Conservation (phyloP, 2,797 vertebrate genomes). For the Agapornis canus region DNA sequence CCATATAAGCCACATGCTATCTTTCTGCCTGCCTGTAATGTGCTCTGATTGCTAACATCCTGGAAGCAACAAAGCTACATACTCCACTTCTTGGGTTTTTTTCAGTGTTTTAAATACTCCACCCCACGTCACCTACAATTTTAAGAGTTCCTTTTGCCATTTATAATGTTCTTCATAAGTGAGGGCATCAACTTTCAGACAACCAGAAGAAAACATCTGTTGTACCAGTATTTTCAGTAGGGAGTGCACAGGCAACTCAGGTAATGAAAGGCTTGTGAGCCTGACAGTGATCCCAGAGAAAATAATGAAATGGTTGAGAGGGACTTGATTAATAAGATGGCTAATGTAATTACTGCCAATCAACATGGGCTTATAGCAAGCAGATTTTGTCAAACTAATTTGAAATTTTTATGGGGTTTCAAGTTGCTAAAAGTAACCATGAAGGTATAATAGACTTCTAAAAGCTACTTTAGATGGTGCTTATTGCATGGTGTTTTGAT, state of each 20-base stretch:
- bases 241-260: not conserved
- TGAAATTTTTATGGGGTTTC: conserved; percentile 37
- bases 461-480: not conserved
- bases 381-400: conserved; percentile 46
- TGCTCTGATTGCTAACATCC: not conserved
- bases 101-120: not conserved
- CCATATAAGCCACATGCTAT: not conserved
- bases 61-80: not conserved
- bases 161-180: not conserved
- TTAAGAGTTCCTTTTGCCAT: not conserved
- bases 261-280: conserved; percentile 27
- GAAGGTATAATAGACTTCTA: conserved; percentile 27
- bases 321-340: conserved; percentile 51
- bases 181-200: not conserved
- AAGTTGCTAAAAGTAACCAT: conserved; percentile 41
- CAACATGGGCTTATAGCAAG: not conserved
- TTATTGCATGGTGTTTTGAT: not conserved
- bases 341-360: conserved; percentile 44
- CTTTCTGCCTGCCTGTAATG: not conserved
- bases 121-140: not conserved
- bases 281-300: conserved; percentile 21
- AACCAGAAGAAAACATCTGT: not conserved
- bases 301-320: conserved; percentile 43
- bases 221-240: not conserved
- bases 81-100: not conserved